Evolutionary conservation across 2,888 invertebrate genomes (phyloP), one percentile per base, ranked within the genome.

Genomic region (Chloromyia formosa): DNA sequence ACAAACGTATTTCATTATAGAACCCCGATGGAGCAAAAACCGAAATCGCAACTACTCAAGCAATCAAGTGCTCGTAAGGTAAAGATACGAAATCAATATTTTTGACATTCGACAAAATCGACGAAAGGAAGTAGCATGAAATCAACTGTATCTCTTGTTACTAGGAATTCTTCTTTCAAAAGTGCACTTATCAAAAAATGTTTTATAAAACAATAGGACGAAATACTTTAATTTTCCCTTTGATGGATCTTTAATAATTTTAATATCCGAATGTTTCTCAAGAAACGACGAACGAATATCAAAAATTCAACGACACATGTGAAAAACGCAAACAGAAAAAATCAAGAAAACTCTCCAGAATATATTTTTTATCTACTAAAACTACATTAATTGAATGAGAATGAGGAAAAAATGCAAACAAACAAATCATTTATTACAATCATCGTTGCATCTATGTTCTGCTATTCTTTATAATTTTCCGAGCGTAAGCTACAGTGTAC

Each of bases 111-210:
- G 27, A 35, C 27, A 35, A 35, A 35, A 35, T 35, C 2, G 27
- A 35, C 27, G 27, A 35, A 7, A 35, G 27, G 27, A 35, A 35
- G 3, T 35, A 35, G 3, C 27, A 35, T 7, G 27, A 35, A 35
- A 35, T n/a, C 2, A 35, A 4, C 27, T 35, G 27, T 2, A 35
- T 35, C 7, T 35, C 27, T 49, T n/a, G 35, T 62, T 62, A 62
- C 62, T 62, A 40, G n/a, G 62, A 62, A 40, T 23, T 62, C 7
- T 49, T 49, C 14, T 62, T 40, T 35, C 62, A 49, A 71, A 71
- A 71, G 71, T 71, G 71, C 71, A 71, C 71, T 71, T 71, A 35
- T 35, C 7, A 35, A 35, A 35, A 45, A 20, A 66, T 14, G 22
- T 23, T 22, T 66, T 66, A 66, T 49, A 22, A 66, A n/a, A 4